Base-by-base conservation (phyloP, 2,888 invertebrate species). In the Ceratothoa steindachneri region DNA sequence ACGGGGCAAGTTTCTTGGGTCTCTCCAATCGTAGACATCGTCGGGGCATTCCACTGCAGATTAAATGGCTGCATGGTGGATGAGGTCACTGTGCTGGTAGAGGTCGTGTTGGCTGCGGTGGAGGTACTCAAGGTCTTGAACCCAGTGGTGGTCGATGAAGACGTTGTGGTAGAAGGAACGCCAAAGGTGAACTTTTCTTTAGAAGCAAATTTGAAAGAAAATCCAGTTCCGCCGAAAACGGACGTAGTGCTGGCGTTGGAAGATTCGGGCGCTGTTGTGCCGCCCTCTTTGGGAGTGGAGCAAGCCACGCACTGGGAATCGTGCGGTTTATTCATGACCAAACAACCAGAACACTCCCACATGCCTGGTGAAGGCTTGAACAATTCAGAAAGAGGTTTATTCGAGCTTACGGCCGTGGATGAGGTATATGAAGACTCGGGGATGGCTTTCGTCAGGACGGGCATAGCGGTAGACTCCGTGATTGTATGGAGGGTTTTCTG, bases 321-420 rank as follows among this genome's bases (percentile, higher is more conserved):
- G n/a, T 84, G 83, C 0, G 83, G 82, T 7, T 86, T 83, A 82
- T 91, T 91, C 53, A 86, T 84, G 15, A 90, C 84, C 84, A 88
- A 85, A 82, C 91, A 91, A 24, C 84, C 85, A 0, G 86, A 84
- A 83, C 91, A 91, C 81, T 89, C 88, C 91, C 91, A 91, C 24
- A 87, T 87, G 67, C 87, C 87, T 27, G 84, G 82, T 0, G 85
- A 83, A 1, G 86, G 86, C 81, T 88, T 89, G 80, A 88, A 89
- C 81, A 83, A 69, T 12, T 83, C 83, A 29, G 75, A 66, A 9
- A 78, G 60, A 30, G 77, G 67, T 15, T 31, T 27, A 7, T 68
- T 19, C 19, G 19, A 28, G 9, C 31, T 65, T 15, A 19, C 7
- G 15, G 2, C 12, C 2, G 24, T 53, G 5, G n/a, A n/a, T n/a